phyloP scores from a whole-genome alignment of 2,113 vertebrate species.

The Pteronura brasiliensis region DNA sequence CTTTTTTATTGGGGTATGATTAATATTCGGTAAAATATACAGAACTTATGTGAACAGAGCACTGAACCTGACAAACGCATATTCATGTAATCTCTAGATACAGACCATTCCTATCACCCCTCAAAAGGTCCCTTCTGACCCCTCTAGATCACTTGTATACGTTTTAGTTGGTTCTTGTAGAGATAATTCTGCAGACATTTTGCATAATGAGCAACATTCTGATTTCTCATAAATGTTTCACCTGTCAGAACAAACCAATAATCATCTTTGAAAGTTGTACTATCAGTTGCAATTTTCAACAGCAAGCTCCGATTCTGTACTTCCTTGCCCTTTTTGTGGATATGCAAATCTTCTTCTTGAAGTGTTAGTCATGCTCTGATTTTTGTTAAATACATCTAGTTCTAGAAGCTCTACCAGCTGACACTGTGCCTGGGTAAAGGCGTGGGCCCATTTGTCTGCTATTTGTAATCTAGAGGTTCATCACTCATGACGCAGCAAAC shows the following conservation, averaged over 20 bases:
- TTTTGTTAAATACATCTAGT: slow-evolving; percentile 27
- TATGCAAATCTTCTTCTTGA: not conserved
- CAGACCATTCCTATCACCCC: not conserved
- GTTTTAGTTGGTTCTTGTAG: not conserved
- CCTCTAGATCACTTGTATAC: not conserved
- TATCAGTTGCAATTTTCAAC: not conserved
- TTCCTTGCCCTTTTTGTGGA: not conserved
- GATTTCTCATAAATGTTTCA: slow-evolving; percentile 14
- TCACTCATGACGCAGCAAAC: not conserved
- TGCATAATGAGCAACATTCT: not conserved
- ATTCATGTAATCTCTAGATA: not conserved
- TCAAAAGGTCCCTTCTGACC: not conserved
- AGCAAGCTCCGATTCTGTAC: slow-evolving; percentile 1
- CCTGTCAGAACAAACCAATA: slow-evolving; percentile 18
- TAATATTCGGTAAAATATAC: not conserved
- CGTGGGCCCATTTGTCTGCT: not conserved
- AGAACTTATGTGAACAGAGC: not conserved
- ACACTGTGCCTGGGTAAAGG: not conserved
- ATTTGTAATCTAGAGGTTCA: not conserved
- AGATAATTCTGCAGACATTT: slow-evolving; percentile 2
- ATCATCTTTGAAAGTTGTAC: slow-evolving; percentile 15
- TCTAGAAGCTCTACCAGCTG: not conserved
- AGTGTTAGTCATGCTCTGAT: slow-evolving; percentile 26
- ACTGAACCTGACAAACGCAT: not conserved
- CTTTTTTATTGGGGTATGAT: not conserved